A percentile compares a stretch with the other conserved stretches of the same genome.
These are phyloP conservation scores for Lordiphosa fenestrarum DNA, from an alignment of 2,888 invertebrate species.

Conservation along the genomic window DNA sequence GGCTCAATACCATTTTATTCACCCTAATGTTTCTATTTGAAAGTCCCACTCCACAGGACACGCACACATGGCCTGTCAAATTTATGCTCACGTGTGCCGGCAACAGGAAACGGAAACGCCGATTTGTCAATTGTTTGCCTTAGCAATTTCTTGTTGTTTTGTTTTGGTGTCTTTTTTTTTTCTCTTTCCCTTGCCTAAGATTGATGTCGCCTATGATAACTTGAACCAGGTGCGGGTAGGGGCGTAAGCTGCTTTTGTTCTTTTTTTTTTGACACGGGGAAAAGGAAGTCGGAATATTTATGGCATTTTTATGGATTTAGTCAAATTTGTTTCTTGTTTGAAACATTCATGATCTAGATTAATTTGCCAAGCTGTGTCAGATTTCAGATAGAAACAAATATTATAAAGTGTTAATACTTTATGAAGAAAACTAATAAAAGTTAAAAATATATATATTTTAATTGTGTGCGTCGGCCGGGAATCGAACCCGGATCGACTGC, in stretches of 20 bases:
- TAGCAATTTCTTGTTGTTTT: constrained; percentile 2
- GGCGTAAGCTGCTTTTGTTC: constrained; percentile 21
- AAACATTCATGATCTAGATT: constrained; percentile 10
- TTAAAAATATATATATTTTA: background rate
- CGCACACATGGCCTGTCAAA: constrained; percentile 19
- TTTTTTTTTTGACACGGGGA: constrained; percentile 1
- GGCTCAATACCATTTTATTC: constrained; percentile 35
- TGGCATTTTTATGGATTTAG: constrained; percentile 19
- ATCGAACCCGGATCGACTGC: constrained; percentile 79
- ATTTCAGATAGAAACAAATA: too few relatives aligned
- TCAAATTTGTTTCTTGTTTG: constrained; percentile 19
- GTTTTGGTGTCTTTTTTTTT: background rate
- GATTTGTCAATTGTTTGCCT: constrained; percentile 37
- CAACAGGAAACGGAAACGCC: constrained; percentile 38
- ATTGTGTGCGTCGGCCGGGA: constrained; percentile 79
- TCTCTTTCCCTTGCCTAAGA: constrained; percentile 11
- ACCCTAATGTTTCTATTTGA: constrained; percentile 26
- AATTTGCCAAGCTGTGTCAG: constrained; percentile 8
- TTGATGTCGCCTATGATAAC: constrained; percentile 26
- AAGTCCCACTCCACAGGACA: constrained; percentile 6
- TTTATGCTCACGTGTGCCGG: constrained; percentile 17
- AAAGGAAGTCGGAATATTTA: constrained; percentile 3
- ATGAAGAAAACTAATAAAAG: too few relatives aligned
- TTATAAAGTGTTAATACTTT: too few relatives aligned
- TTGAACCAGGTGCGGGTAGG: background rate